These are phyloP conservation scores for Eretmochelys imbricata DNA, from an alignment of 2,113 vertebrate genomes.

Conservation along the genomic window DNA sequence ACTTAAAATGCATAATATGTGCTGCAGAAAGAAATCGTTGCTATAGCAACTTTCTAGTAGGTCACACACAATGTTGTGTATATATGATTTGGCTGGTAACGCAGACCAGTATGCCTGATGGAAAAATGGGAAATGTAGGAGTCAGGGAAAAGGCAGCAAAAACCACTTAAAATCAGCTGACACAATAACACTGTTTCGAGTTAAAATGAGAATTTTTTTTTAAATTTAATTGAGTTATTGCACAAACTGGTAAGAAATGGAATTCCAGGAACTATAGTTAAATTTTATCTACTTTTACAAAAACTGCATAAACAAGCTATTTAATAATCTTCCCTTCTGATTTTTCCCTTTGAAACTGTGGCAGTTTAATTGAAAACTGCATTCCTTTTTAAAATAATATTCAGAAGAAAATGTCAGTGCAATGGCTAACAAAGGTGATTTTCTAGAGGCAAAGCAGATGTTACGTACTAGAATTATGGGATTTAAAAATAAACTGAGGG, in stretches of 20 bases:
- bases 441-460: background rate
- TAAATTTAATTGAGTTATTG: background rate
- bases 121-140: conserved; percentile 80
- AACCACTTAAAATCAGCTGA: conserved; percentile 54
- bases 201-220: conserved; percentile 51
- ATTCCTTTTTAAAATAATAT: background rate
- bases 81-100: conserved; percentile 90
- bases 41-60: conserved; percentile 90
- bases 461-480: background rate
- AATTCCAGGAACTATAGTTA: conserved; percentile 15
- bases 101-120: conserved; percentile 83
- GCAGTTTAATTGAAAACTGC: background rate
- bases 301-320: background rate
- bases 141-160: conserved; percentile 26
- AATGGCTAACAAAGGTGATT: background rate
- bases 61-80: conserved; percentile 86
- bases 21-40: conserved; percentile 90
- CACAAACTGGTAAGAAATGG: background rate
- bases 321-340: background rate
- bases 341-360: background rate
- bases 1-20: conserved; percentile 94
- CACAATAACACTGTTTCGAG: background rate
- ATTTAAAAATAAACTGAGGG: background rate
- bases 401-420: background rate
- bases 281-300: conserved; percentile 21